Base-by-base conservation (phyloP, 2,797 vertebrate species). In the Arnoldichthys spilopterus region DNA sequence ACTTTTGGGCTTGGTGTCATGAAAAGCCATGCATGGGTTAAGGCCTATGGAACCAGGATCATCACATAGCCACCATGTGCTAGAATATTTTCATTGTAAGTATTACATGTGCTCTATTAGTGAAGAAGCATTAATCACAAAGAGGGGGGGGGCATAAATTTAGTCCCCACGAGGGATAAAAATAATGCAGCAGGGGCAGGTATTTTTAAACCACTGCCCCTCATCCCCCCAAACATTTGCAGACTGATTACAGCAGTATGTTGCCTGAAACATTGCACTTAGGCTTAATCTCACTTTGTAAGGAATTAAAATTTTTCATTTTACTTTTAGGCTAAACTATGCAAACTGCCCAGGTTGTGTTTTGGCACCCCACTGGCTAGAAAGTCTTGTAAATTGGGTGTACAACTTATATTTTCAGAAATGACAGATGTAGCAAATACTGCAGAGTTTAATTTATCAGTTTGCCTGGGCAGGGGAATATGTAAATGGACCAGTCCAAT, bases 401-500 rank as follows among this genome's bases (percentile, higher is more conserved):
- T 22, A 77, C 47, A 53, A 51, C 37, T 64, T 56, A 68, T 12
- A 68, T 58, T 59, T 68, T 67, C 66, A 77, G 28, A 54, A 63
- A 28, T 8, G 11, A 72, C 53, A 77, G 45, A 72, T 13, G 5
- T 32, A 66, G 49, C 43, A 66, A 66, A 73, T 73, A 40, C 70
- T 30, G 20, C 69, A 45, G 15, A 78, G 49, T 28, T 49, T 24
- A 73, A 72, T 72, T 58, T 37, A 78, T 78, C 77, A 66, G 24
- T 30, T 51, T 66, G 69, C 62, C 59, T 78, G 59, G 51, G 49
- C 62, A 58, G 51, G 26, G 53, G 34, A 72, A 78, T 58, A 47
- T 58, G 47, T 72, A 78, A 78, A 53, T 73, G 68, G 69, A 56
- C 58, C 61, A 72, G 68, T 64, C 47, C 34, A 37, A 24, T 32